Evolutionary conservation across 2,797 vertebrate species (phyloP), one percentile per base, ranked within the genome.

Genomic region (Platalea minor): DNA sequence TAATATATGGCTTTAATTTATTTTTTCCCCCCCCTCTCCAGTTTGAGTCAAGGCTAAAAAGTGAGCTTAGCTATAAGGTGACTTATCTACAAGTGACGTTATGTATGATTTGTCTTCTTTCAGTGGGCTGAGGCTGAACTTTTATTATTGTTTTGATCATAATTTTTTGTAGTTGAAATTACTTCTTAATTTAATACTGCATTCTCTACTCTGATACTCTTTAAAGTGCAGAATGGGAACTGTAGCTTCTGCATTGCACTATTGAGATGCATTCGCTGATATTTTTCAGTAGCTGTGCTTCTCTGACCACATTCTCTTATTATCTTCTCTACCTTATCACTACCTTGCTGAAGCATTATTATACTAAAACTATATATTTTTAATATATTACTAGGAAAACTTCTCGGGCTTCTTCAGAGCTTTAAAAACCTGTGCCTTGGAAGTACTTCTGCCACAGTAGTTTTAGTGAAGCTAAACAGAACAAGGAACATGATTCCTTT

Each of bases 381-480:
- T 54, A 89, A 79, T 94, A 79, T 75, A 64, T 91, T 86, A 48
- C 14, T 54, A 41, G 46, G 56, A 91, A 87, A 91, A 85, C 45
- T 88, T 86, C 41, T 85, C n/a, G 59, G 50, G 59, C 63, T 51
- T 39, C 54, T 88, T 95, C 46, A 53, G 45, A 67, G 35, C 60
- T 86, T 87, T 76, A 89, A 90, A 89, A 84, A 35, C 48, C 46
- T 19, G 3, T 91, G 46, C 56, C 76, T 96, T 95, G 94, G 91
- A 94, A 96, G 56, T 94, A 13, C 48, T 90, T 67, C 48, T 93
- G 70, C 74, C 83, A 56, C 28, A 48, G 70, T 9, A 67, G 46
- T 81, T 96, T 84, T 84, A 93, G 91, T 86, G 94, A 93, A 92
- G 73, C 70, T 79, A 56, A 63, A 45, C 33, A 78, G 91, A 90